phyloP scores from a whole-genome alignment of 2,888 invertebrate species.

The Drosophila prostipennis region DNA sequence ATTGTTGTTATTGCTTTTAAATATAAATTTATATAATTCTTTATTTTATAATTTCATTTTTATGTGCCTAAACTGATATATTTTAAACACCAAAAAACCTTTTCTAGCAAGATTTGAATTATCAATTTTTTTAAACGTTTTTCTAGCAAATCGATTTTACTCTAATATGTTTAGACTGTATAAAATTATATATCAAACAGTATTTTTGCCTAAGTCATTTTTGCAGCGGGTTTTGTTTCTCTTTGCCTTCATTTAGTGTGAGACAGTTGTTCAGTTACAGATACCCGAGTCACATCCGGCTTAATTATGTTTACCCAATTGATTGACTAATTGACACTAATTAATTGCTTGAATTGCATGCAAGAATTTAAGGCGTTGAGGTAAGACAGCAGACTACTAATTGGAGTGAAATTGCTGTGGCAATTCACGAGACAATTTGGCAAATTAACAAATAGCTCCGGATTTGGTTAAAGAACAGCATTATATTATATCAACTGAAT shows the following conservation, averaged over 20 bases:
- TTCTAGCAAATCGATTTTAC: no score
- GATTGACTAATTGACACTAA: slow-evolving; percentile 42
- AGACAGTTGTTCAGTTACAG: slow-evolving; percentile 5
- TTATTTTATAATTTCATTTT: no score
- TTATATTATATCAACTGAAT: background rate
- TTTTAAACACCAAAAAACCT: no score
- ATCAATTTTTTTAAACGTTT: no score
- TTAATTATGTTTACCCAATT: slow-evolving; percentile 47
- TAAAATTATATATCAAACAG: background rate
- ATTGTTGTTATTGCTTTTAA: no score
- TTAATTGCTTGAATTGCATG: slow-evolving; percentile 44
- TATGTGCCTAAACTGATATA: no score
- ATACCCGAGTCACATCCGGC: slow-evolving; percentile 24
- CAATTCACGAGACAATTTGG: background rate
- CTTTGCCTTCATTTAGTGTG: slow-evolving; percentile 14
- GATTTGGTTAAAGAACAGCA: background rate
- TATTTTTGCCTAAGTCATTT: background rate
- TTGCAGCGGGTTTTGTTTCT: background rate
- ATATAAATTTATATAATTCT: no score
- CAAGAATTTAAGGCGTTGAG: slow-evolving; percentile 20
- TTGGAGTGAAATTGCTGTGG: slow-evolving; percentile 17
- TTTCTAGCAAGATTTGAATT: no score
- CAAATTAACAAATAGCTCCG: background rate
- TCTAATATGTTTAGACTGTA: no score
- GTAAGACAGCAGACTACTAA: slow-evolving; percentile 10